Percentiles rank a stretch among this genome's conserved stretches.
Conservation (phyloP, 2,113 vertebrate genomes). For the Microtus pennsylvanicus region DNA sequence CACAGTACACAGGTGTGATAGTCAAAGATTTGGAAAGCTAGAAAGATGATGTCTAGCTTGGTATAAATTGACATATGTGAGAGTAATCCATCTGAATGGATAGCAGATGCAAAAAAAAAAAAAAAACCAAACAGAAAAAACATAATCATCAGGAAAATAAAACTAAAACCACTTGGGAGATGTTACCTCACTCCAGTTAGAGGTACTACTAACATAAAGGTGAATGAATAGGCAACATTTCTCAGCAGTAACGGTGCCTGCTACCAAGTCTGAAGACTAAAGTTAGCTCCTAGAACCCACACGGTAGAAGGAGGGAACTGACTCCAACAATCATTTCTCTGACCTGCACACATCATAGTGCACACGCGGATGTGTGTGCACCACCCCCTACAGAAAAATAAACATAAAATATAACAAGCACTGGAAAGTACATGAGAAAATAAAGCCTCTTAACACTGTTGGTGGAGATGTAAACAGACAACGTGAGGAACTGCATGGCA, state of each 20-base stretch:
- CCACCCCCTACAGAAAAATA: neutral
- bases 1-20: neutral
- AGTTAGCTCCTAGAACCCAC: neutral
- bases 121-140: neutral
- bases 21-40: neutral
- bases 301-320: neutral
- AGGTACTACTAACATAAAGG: neutral
- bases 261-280: neutral
- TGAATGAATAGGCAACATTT: neutral
- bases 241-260: too few relatives aligned
- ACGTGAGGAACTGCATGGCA: neutral
- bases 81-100: neutral
- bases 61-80: neutral
- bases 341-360: neutral
- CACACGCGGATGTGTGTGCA: accelerated
- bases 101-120: neutral
- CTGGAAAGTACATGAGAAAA: neutral
- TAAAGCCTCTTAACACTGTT: neutral
- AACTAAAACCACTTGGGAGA: neutral
- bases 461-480: neutral
- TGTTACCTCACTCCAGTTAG: neutral
- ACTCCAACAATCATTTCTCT: neutral
- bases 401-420: neutral
- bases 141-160: neutral
- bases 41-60: neutral